Conservation (phyloP, 2,113 vertebrate genomes). For the Chiloscyllium plagiosum region DNA sequence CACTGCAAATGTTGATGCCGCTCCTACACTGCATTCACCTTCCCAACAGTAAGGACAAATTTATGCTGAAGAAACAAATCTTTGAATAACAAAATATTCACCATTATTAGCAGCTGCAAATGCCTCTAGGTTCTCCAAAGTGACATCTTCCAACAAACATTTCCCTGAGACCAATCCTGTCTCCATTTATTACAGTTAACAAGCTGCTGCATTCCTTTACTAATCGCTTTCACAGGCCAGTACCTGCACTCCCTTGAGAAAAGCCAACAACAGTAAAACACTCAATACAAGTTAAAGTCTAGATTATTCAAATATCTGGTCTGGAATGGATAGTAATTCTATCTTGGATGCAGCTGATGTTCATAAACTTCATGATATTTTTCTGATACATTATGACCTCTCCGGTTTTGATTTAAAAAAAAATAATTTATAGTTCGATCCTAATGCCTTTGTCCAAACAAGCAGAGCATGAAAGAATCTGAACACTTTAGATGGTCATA, state of each 20-base stretch:
- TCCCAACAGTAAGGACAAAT: background rate
- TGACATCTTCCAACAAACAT: background rate
- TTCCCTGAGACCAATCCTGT: background rate
- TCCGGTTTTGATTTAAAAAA: background rate
- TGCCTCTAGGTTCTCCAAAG: background rate
- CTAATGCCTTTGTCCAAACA: background rate
- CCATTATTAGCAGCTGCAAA: background rate
- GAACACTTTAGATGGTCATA: constrained; percentile 9
- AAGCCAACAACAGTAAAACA: background rate
- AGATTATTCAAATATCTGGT: background rate
- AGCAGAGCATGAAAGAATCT: constrained; percentile 23
- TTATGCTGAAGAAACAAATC: background rate
- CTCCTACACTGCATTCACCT: background rate
- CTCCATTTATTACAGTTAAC: background rate
- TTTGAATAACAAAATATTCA: background rate
- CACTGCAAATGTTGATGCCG: background rate
- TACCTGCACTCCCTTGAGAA: background rate
- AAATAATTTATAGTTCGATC: constrained; percentile 6
- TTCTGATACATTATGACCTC: background rate
- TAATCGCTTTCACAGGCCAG: background rate
- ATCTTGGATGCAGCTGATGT: background rate
- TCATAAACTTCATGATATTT: background rate
- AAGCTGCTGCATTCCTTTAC: background rate
- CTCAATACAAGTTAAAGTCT: background rate
- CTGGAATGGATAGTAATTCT: background rate